These are phyloP conservation scores for Aphelenchoides bicaudatus DNA, from an alignment of 2,888 invertebrate species.

Conservation along the genomic window DNA sequence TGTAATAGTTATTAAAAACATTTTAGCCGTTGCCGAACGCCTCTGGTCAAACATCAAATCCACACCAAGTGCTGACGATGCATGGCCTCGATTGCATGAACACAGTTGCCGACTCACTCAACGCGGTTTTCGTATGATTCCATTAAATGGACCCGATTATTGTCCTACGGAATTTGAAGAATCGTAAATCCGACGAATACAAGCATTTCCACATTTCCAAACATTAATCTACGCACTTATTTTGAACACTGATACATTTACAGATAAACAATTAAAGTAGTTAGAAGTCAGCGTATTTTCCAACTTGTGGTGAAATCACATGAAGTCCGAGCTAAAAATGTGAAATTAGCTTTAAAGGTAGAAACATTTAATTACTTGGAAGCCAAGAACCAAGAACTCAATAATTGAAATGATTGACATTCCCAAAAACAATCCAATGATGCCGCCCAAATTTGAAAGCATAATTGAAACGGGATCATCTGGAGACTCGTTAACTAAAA, in stretches of 20 bases:
- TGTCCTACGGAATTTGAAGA: slow-evolving; percentile 61
- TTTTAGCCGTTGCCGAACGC: slow-evolving; percentile 79
- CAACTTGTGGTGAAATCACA: too few species aligned
- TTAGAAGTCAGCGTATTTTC: too few species aligned
- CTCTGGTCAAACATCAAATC: slow-evolving; percentile 71
- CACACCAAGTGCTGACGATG: slow-evolving; percentile 62
- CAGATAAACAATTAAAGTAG: too few species aligned
- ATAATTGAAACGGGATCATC: slow-evolving; percentile 22
- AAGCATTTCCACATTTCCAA: too few species aligned
- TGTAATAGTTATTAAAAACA: too few species aligned
- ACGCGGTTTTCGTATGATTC: slow-evolving; percentile 71
- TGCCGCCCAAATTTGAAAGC: slow-evolving; percentile 31
- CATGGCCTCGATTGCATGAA: slow-evolving; percentile 70
- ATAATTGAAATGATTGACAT: slow-evolving; percentile 30
- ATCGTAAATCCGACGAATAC: too few species aligned
- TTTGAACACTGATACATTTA: too few species aligned
- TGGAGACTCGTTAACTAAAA: slow-evolving; percentile 26
- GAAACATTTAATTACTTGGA: slow-evolving; percentile 30
- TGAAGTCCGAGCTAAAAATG: too few species aligned
- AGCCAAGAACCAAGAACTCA: slow-evolving; percentile 25
- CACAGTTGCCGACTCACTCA: slow-evolving; percentile 72
- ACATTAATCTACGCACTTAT: too few species aligned
- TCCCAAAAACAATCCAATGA: slow-evolving; percentile 32
- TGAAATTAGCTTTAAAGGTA: too few species aligned
- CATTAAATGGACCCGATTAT: slow-evolving; percentile 71